These are phyloP conservation scores for Vanacampus margaritifer DNA, from an alignment of 2,113 vertebrate species.

Conservation along the genomic window DNA sequence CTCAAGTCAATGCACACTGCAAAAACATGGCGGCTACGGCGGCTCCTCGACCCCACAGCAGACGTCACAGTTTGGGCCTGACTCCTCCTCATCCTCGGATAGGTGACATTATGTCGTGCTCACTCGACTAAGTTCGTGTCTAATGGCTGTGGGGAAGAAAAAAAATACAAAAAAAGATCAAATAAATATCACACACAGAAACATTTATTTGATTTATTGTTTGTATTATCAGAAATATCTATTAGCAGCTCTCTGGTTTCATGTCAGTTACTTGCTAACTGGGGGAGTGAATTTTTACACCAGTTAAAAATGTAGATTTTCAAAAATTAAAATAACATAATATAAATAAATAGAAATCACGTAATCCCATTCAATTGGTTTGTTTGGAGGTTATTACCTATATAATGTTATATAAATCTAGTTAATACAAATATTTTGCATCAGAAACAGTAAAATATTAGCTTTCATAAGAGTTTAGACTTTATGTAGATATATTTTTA, in stretches of 20 bases:
- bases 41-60: conserved; percentile 57
- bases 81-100: conserved; percentile 39
- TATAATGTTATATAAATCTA: too few relatives aligned
- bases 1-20: conserved; percentile 47
- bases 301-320: too few relatives aligned
- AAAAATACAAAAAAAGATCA: not conserved
- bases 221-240: too few relatives aligned
- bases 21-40: conserved; percentile 38
- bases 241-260: not conserved
- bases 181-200: not conserved
- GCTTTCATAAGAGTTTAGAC: too few relatives aligned
- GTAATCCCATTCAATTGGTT: too few relatives aligned
- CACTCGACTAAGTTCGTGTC: conserved; percentile 96
- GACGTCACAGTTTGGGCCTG: conserved; percentile 64
- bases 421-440: too few relatives aligned
- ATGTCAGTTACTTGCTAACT: not conserved
- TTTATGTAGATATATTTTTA: too few relatives aligned
- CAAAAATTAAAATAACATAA: too few relatives aligned
- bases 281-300: too few relatives aligned
- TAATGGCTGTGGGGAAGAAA: conserved; percentile 80
- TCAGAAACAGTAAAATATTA: not conserved
- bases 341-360: too few relatives aligned
- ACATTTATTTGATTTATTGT: too few relatives aligned
- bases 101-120: conserved; percentile 87
- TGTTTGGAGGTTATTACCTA: too few relatives aligned